phyloP scores from a whole-genome alignment of 1,140 invertebrate species.

The Penaeus indicus region DNA sequence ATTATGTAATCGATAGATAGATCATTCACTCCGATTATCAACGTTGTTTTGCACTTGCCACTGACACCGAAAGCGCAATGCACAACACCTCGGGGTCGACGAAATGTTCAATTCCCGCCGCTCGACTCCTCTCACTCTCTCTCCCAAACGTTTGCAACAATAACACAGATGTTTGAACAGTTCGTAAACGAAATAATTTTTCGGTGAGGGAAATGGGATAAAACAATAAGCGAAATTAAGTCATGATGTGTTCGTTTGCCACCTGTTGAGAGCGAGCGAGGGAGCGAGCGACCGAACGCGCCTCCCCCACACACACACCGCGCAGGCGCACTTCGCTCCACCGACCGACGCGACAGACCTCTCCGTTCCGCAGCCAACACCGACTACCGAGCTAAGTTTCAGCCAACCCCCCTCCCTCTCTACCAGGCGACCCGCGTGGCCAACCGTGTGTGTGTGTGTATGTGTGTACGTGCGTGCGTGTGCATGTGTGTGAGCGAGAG shows the following conservation, averaged over 20 bases:
- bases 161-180: too few relatives aligned
- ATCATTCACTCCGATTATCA: too few relatives aligned
- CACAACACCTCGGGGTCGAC: too few relatives aligned
- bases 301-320: constrained; percentile 38
- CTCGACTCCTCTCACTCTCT: too few relatives aligned
- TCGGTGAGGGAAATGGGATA: background rate
- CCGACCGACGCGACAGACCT: constrained; percentile 56
- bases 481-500: constrained; percentile 25
- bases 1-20: too few relatives aligned
- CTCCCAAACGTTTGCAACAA: too few relatives aligned
- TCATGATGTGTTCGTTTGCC: constrained; percentile 42
- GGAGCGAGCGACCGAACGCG: background rate
- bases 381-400: constrained; percentile 59
- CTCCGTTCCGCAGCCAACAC: constrained; percentile 60
- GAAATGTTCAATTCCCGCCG: too few relatives aligned
- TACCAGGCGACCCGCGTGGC: constrained; percentile 28
- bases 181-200: too few relatives aligned
- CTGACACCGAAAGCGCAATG: too few relatives aligned
- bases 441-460: constrained; percentile 43
- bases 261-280: constrained; percentile 53
- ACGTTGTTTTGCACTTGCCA: too few relatives aligned
- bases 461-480: constrained; percentile 32
- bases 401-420: constrained; percentile 47
- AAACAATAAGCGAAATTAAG: constrained; percentile 14
- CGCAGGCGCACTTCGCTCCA: constrained; percentile 48